Base-by-base conservation (phyloP, 35 echinoderm and acorn worm genomes). In the Ptychodera flava region DNA sequence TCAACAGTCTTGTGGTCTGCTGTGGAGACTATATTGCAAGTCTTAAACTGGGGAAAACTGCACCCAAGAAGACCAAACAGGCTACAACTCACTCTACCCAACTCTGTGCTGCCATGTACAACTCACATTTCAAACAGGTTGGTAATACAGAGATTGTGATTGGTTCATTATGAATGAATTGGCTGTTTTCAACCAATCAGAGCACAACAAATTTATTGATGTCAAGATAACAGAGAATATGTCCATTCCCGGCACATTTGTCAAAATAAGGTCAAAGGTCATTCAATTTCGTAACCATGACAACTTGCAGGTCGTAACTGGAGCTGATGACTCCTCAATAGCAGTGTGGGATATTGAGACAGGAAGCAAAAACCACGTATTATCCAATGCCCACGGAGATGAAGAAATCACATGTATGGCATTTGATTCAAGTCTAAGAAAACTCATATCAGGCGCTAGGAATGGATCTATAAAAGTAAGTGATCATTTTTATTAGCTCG, bases 351-450 rank as follows among this genome's bases (percentile, higher is more conserved):
- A 99, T 76, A 1, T 99, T 38, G 93, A 92, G 36, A 90, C 93
- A 1, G 96, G 96, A 30, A 80, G 77, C 31, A 99, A 99, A 88
- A 92, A 90, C 16, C 91, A 94, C 88, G 85, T 92, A 0, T 90
- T 99, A 31, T 38, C 88, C 37, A 93, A 99, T 77, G 93, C 96
- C 28, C 96, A 99, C 80, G 89, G 87, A 0, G 91, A 38, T 64
- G 93, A 99, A 53, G 96, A 99, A 38, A 94, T 99, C 82, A 99
- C 96, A 33, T 94, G 96, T 80, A 93, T 99, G 86, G 84, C 86
- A 1, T 93, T 94, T 85, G 92, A 88, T 53, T 90, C 86, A 16
- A 94, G 92, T 1, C 92, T 92, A 6, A 89, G 96, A 31, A 91
- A 88, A 80, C 85, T 94, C 30, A 89, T 92, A 34, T 90, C 96